These are phyloP conservation scores for Chloroclysta siterata DNA, from an alignment of 2,888 invertebrate species.

Conservation along the genomic window DNA sequence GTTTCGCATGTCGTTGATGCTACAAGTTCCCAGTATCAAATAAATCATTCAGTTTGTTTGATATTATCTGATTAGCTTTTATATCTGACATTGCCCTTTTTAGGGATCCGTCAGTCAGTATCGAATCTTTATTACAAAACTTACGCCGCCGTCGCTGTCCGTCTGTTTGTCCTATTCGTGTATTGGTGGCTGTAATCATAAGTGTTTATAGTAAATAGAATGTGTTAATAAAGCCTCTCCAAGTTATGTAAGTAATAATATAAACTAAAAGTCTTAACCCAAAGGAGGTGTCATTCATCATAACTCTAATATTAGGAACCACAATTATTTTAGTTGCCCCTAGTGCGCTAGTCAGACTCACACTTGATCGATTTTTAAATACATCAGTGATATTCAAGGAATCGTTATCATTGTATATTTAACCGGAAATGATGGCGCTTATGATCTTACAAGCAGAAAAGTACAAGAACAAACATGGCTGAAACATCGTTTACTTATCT, in stretches of 20 bases:
- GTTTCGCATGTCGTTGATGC: conserved; percentile 1
- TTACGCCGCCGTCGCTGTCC: background rate
- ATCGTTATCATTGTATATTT: conserved; percentile 61
- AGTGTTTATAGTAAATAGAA: too few relatives aligned
- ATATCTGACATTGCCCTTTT: conserved; percentile 80
- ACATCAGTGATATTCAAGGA: conserved; percentile 54
- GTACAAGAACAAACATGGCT: conserved; percentile 14
- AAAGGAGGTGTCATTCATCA: too few relatives aligned
- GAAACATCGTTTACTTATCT: conserved; percentile 7
- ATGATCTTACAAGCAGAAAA: conserved; percentile 29
- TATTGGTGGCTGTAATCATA: background rate
- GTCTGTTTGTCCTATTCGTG: background rate
- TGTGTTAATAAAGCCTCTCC: too few relatives aligned
- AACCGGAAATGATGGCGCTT: conserved; percentile 63
- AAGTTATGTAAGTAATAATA: too few relatives aligned
- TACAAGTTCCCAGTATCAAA: conserved; percentile 6
- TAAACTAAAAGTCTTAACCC: too few relatives aligned
- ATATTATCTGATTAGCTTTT: conserved; percentile 62
- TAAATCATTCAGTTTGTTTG: conserved; percentile 48
- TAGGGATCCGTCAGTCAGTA: background rate
- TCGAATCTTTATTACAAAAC: background rate
- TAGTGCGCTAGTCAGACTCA: background rate
- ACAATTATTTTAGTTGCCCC: background rate
- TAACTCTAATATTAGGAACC: too few relatives aligned
- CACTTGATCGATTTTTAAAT: conserved; percentile 23